These are phyloP conservation scores for Polydesmus complanatus DNA, from an alignment of 2,888 invertebrate genomes.

Conservation along the genomic window DNA sequence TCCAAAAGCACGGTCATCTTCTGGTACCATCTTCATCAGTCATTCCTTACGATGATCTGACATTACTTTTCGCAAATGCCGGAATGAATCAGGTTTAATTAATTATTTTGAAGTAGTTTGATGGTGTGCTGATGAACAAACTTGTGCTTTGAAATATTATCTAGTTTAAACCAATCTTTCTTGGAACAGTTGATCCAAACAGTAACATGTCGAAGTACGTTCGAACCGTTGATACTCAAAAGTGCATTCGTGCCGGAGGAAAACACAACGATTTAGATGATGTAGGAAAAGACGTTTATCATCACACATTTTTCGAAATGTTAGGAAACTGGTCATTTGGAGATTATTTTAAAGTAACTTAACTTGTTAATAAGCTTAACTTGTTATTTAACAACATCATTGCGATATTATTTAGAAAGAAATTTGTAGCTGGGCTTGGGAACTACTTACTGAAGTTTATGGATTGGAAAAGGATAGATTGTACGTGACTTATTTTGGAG, in stretches of 20 bases:
- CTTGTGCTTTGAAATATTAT: no score
- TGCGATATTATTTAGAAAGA: slow-evolving; percentile 49
- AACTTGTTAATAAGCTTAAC: slow-evolving; percentile 3
- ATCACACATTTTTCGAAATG: slow-evolving; percentile 99
- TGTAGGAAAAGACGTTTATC: slow-evolving; percentile 98
- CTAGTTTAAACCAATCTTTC: slow-evolving; percentile 90
- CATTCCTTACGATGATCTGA: slow-evolving; percentile 95
- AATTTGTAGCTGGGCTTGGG: slow-evolving; percentile 95
- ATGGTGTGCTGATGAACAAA: neutral
- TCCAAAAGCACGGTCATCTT: slow-evolving; percentile 60
- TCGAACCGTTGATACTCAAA: slow-evolving; percentile 88
- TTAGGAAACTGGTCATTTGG: slow-evolving; percentile 99
- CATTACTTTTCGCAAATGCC: slow-evolving; percentile 92
- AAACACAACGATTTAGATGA: slow-evolving; percentile 99
- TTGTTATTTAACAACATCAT: neutral
- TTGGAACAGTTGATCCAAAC: slow-evolving; percentile 89
- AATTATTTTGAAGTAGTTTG: neutral
- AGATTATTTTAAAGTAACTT: slow-evolving; percentile 90
- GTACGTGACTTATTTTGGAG: slow-evolving; percentile 98
- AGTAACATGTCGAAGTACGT: slow-evolving; percentile 85
- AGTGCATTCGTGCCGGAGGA: slow-evolving; percentile 97
- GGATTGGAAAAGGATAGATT: slow-evolving; percentile 70
- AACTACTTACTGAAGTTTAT: slow-evolving; percentile 62
- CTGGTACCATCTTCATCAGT: slow-evolving; percentile 97
- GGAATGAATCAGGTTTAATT: slow-evolving; percentile 90